Base-by-base conservation (phyloP, 1,140 invertebrate genomes). In the Ooceraea biroi region DNA sequence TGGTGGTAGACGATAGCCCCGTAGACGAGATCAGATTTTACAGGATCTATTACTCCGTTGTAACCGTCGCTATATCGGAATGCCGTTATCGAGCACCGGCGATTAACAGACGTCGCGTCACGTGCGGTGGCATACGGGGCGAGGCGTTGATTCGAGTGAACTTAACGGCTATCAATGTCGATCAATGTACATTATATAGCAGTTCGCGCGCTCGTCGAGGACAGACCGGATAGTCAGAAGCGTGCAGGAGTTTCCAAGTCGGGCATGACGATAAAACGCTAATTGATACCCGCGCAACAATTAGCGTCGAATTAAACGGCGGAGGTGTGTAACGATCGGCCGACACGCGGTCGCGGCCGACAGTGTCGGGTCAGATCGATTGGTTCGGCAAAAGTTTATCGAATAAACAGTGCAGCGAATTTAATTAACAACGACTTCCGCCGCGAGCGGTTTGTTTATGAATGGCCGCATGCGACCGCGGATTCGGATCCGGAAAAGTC, bases 361-460 rank as follows among this genome's bases (percentile, higher is more conserved):
- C 7, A 17, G 63, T 25, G 58, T 22, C 25, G 10, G 7, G 36
- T 3, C 30, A 3, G 57, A 80, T 80, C 76, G 65, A 48, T 82
- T 46, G 78, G 72, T 66, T 84, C 72, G 57, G 83, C 85, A 83
- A 87, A 87, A 77, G 72, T 87, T 87, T 86, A 72, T 86, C 86
- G 72, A 84, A 77, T 77, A 86, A 87, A 87, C 80, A 61, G 57
- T 14, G 60, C 30, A 36, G 72, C 22, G 48, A 71, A 85, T 86
- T 86, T 86, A 86, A 87, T 86, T 78, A 86, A 78, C 85, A 61
- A 61, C 25, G 50, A 80, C 65, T 80, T 69, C 48, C 76, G 50
- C 52, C 50, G 44, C 73, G 50, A 61, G 61, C 55, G 65, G 69
- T 78, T 83, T 86, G 85, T 87, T 66, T 80, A 80, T 80, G 66